phyloP scores from a whole-genome alignment of 2,113 vertebrate species.

The Hemibagrus wyckioides region DNA sequence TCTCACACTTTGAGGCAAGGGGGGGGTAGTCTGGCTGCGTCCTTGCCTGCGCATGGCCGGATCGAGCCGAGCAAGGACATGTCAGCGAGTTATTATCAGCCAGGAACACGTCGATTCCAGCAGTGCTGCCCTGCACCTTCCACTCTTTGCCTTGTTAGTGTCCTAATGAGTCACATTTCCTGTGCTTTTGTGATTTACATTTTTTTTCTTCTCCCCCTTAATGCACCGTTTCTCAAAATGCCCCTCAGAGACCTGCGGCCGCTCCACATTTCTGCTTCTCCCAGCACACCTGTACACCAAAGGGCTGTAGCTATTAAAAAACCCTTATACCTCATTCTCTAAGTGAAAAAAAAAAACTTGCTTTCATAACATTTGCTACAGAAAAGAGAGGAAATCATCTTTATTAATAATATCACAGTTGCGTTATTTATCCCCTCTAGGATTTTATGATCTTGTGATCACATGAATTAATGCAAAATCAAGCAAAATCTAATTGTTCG shows the following conservation, averaged over 20 bases:
- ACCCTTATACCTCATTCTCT: background rate
- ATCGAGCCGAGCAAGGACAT: slow-evolving; percentile 6
- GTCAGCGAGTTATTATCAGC: slow-evolving; percentile 44
- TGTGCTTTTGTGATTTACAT: slow-evolving; percentile 49
- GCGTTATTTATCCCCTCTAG: background rate
- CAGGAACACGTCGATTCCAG: slow-evolving; percentile 4
- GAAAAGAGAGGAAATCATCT: background rate
- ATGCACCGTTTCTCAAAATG: background rate
- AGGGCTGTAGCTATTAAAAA: background rate
- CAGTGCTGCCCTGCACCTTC: background rate
- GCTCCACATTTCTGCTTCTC: slow-evolving; percentile 1
- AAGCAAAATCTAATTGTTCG: no score
- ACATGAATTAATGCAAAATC: no score
- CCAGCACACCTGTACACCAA: background rate
- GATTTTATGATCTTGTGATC: no score
- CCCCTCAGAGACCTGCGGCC: background rate
- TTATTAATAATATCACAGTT: background rate
- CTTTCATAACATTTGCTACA: background rate
- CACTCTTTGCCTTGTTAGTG: slow-evolving; percentile 38
- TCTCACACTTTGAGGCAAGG: slow-evolving; percentile 20
- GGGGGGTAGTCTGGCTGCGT: background rate
- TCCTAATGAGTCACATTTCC: slow-evolving; percentile 49
- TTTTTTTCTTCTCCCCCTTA: slow-evolving; percentile 27
- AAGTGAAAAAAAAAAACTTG: background rate
- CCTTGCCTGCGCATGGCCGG: background rate